Percentiles rank a stretch among this genome's conserved stretches.
Evolutionary conservation across 2,888 invertebrate genomes (phyloP).

Genomic region (Endomychus coccineus): DNA sequence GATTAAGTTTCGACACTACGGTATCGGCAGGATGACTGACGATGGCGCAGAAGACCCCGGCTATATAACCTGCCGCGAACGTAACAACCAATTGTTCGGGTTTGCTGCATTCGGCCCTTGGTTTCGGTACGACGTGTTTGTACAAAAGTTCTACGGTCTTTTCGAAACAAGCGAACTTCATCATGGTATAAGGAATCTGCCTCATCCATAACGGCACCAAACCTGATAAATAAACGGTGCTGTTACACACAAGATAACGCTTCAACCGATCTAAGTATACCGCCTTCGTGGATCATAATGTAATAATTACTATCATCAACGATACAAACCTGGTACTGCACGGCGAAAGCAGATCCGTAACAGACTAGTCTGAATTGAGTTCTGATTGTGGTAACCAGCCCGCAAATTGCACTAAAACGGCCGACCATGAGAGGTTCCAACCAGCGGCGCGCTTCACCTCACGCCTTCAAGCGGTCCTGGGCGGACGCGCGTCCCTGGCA

Average conservation of each 20-base stretch:
- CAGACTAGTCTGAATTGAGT: conserved; percentile 87
- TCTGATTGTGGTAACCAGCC: conserved; percentile 50
- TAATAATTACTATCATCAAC: no score
- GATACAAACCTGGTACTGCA: no score
- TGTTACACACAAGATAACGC: no score
- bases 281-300: no score
- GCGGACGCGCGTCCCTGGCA: no score
- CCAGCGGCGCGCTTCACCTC: conserved; percentile 43
- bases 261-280: no score
- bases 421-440: conserved; percentile 68
- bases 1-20: conserved; percentile 94
- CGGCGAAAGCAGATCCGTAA: conserved; percentile 48
- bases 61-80: conserved; percentile 95
- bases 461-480: conserved; percentile 41
- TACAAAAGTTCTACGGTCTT: conserved; percentile 91
- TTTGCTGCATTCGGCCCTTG: conserved; percentile 84
- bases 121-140: conserved; percentile 85
- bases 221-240: no score
- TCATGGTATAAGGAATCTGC: conserved; percentile 99
- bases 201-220: conserved; percentile 94
- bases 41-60: conserved; percentile 98
- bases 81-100: conserved; percentile 92
- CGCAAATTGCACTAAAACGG: conserved; percentile 71
- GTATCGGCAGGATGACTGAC: conserved; percentile 99
- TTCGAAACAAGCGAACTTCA: conserved; percentile 99